Evolutionary conservation across 2,888 invertebrate genomes (phyloP).

Genomic region (Rosalia funebris): DNA sequence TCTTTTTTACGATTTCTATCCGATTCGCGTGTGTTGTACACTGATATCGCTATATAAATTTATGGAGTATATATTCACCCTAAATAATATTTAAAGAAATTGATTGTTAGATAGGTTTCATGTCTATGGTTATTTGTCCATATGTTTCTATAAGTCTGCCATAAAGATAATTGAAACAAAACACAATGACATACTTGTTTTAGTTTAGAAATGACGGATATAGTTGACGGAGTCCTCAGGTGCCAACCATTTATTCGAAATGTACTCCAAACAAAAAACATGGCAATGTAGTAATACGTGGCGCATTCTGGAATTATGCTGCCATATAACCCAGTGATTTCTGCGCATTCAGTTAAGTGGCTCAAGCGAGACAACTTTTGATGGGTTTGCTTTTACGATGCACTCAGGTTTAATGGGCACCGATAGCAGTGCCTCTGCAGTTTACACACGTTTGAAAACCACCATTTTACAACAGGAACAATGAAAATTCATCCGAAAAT

Average conservation of each 20-base stretch:
- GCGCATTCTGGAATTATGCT: not conserved
- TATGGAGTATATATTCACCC: no score
- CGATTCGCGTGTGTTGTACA: no score
- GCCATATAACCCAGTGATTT: slow-evolving; percentile 28
- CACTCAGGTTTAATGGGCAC: slow-evolving; percentile 57
- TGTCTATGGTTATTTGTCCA: no score
- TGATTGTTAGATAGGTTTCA: no score
- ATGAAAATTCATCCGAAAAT: slow-evolving; percentile 17
- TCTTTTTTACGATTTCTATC: no score
- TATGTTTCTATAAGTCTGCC: no score
- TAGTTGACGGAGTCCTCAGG: not conserved
- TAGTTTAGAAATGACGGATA: no score
- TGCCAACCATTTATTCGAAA: not conserved
- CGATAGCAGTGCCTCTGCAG: slow-evolving; percentile 25
- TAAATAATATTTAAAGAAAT: no score
- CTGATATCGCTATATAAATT: no score
- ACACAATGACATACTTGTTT: no score
- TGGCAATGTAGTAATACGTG: slow-evolving; percentile 40
- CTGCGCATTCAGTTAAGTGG: slow-evolving; percentile 55
- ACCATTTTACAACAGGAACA: slow-evolving; percentile 14
- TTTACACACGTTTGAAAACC: slow-evolving; percentile 15
- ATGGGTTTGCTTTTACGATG: slow-evolving; percentile 59
- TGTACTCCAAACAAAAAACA: slow-evolving; percentile 7
- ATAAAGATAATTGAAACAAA: no score
- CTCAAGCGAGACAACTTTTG: slow-evolving; percentile 59